Evolutionary conservation across 2,888 invertebrate species (phyloP).

Genomic region (Apocheima hispidaria): DNA sequence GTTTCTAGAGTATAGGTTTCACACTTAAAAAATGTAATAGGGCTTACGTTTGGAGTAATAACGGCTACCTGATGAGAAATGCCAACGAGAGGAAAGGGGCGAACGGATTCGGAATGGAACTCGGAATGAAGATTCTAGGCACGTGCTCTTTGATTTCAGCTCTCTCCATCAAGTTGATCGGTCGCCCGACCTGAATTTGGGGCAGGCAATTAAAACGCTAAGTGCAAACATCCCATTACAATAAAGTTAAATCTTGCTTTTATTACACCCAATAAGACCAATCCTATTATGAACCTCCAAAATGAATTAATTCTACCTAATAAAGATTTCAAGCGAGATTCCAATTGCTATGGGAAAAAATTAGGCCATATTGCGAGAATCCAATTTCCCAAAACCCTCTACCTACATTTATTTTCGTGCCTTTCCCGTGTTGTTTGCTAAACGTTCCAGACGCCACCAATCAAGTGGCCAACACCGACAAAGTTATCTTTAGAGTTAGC

Average conservation of each 20-base stretch:
- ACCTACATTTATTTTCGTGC: constrained; percentile 6
- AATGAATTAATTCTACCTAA: neutral
- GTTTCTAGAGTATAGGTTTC: constrained; percentile 43
- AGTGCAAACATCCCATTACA: constrained; percentile 30
- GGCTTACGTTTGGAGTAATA: constrained; percentile 40
- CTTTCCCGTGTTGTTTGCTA: constrained; percentile 34
- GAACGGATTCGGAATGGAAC: constrained; percentile 53
- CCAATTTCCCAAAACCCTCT: constrained; percentile 18
- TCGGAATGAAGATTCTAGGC: constrained; percentile 56
- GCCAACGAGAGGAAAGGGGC: constrained; percentile 60
- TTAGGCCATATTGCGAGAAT: constrained; percentile 19
- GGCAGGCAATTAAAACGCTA: constrained; percentile 49
- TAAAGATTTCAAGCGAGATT: constrained; percentile 22
- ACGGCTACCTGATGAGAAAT: constrained; percentile 57
- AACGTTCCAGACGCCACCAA: constrained; percentile 49
- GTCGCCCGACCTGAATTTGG: constrained; percentile 57
- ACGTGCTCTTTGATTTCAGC: constrained; percentile 74
- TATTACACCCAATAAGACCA: constrained; percentile 2
- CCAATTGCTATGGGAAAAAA: constrained; percentile 8
- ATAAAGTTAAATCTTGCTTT: constrained; percentile 9
- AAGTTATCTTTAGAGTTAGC: neutral
- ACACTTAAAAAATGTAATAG: constrained; percentile 35
- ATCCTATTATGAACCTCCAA: neutral
- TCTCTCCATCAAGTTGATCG: constrained; percentile 65
- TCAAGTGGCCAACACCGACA: constrained; percentile 35